phyloP scores from a whole-genome alignment of 53 echinoderm and acorn worm genomes.

The Apostichopus leukothele region DNA sequence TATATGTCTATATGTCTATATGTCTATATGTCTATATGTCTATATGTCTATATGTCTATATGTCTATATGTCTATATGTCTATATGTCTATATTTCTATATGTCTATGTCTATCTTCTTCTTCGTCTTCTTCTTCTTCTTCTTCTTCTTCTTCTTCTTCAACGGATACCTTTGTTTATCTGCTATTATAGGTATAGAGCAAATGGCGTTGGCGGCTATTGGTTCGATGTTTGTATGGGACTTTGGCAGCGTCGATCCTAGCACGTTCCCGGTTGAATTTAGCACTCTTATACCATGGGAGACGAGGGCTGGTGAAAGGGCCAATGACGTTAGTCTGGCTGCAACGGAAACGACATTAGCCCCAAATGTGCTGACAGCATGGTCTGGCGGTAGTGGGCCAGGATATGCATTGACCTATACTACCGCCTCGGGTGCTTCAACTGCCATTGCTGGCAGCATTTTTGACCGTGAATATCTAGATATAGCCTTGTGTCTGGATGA shows the following conservation, averaged over 20 bases:
- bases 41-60: no score
- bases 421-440: neutral
- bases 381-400: neutral
- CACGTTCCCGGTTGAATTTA: neutral
- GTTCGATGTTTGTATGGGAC: neutral
- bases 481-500: neutral
- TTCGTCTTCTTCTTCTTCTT: no score
- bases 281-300: neutral
- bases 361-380: neutral
- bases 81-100: no score
- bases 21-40: no score
- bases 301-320: neutral
- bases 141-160: no score
- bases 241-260: neutral
- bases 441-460: neutral
- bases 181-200: no score
- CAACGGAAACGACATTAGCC: neutral
- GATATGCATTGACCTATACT: neutral
- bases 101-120: no score
- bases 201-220: neutral
- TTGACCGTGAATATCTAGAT: neutral
- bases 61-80: no score
- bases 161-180: no score
- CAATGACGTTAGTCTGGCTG: neutral
- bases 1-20: no score